phyloP scores from a whole-genome alignment of 2,888 invertebrate genomes.

The Stenotaenia linearis region DNA sequence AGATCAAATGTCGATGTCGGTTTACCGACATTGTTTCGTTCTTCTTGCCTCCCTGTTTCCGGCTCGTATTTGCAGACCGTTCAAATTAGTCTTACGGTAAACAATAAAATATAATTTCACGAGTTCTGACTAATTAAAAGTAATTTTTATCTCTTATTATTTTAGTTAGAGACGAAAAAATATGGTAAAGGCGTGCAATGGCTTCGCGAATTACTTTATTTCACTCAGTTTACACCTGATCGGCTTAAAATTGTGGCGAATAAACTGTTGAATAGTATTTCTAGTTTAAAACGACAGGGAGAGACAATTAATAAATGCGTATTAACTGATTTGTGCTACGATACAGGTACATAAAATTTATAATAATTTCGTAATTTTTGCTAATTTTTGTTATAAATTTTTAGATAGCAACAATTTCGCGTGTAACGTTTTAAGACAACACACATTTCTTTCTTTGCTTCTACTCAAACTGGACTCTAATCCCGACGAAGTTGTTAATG shows the following conservation, averaged over 20 bases:
- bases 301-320: slow-evolving; percentile 60
- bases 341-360: slow-evolving; percentile 51
- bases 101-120: not conserved
- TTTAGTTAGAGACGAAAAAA: slow-evolving; percentile 67
- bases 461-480: slow-evolving; percentile 49
- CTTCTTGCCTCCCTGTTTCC: not conserved
- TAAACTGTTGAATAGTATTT: slow-evolving; percentile 73
- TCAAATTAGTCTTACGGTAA: not conserved
- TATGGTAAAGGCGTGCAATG: slow-evolving; percentile 69
- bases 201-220: slow-evolving; percentile 67
- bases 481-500: slow-evolving; percentile 44
- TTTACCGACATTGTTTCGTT: not conserved
- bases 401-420: slow-evolving; percentile 66
- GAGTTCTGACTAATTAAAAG: not conserved
- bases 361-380: not conserved
- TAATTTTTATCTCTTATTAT: slow-evolving; percentile 34
- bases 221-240: slow-evolving; percentile 65
- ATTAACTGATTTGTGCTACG: slow-evolving; percentile 57
- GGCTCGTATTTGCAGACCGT: not conserved
- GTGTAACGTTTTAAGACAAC: slow-evolving; percentile 67
- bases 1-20: not conserved
- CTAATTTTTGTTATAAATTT: slow-evolving; percentile 38
- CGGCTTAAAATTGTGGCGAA: slow-evolving; percentile 70
- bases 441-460: slow-evolving; percentile 65
- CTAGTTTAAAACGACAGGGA: slow-evolving; percentile 68